These are phyloP conservation scores for Aphaenogaster floridana DNA, from an alignment of 1,140 invertebrate species.

Conservation along the genomic window DNA sequence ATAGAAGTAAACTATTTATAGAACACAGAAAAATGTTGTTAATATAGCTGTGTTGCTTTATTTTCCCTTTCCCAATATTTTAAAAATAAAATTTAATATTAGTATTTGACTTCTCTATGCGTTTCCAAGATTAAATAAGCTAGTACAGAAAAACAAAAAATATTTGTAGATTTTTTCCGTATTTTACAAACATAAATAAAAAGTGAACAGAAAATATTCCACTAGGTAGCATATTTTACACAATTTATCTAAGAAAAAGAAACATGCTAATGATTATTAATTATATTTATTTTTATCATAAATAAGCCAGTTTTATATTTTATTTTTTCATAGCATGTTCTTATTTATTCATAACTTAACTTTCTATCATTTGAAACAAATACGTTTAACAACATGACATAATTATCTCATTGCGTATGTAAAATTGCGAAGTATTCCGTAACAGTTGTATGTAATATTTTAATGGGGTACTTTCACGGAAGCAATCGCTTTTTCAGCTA, in stretches of 20 bases:
- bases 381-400: too few relatives aligned
- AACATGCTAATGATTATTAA: background rate
- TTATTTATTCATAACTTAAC: background rate
- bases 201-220: background rate
- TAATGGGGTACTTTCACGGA: too few relatives aligned
- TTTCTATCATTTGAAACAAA: too few relatives aligned
- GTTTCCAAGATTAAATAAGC: background rate
- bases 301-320: background rate
- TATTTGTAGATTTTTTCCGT: background rate
- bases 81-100: background rate
- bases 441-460: too few relatives aligned
- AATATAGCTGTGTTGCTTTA: background rate
- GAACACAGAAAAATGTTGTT: background rate
- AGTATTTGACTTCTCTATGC: background rate
- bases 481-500: background rate
- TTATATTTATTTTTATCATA: background rate
- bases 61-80: background rate
- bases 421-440: too few relatives aligned
- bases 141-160: background rate
- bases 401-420: too few relatives aligned
- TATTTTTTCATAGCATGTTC: background rate
- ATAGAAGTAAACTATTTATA: background rate
- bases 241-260: background rate
- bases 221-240: background rate
- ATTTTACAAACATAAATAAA: slow-evolving; percentile 1